Evolutionary conservation across 2,113 vertebrate genomes (phyloP).

Genomic region (Elaphurus davidianus): DNA sequence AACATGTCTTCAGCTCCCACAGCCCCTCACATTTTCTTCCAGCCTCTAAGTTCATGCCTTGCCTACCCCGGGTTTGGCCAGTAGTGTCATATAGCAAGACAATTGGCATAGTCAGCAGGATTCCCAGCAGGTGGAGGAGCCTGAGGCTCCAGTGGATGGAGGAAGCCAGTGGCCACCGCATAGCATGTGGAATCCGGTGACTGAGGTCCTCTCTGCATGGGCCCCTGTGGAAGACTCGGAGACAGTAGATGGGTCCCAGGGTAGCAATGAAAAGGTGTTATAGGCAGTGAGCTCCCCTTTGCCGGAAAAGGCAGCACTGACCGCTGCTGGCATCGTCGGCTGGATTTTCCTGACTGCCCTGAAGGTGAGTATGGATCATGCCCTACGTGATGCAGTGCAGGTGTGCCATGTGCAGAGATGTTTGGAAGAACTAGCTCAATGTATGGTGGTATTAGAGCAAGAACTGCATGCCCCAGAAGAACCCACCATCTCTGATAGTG

Average conservation of each 20-base stretch:
- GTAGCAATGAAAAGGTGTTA: neutral
- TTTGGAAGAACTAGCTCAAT: neutral
- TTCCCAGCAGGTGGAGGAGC: neutral
- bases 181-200: neutral
- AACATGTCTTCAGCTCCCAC: neutral
- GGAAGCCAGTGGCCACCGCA: neutral
- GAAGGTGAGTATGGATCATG: neutral
- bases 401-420: neutral
- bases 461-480: neutral
- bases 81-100: neutral
- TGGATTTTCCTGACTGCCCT: neutral
- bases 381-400: rapidly evolving
- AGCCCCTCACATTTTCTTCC: neutral
- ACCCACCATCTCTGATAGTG: neutral
- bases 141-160: neutral
- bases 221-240: neutral
- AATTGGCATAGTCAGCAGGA: neutral
- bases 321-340: rapidly evolving
- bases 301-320: neutral
- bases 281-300: neutral
- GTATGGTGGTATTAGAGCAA: neutral
- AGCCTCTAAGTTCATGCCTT: neutral
- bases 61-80: neutral
- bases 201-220: neutral
- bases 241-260: neutral